A percentile compares a stretch with the other conserved stretches of the same genome.
phyloP scores from a whole-genome alignment of 2,888 invertebrate genomes.

The Machimus rusticus region DNA sequence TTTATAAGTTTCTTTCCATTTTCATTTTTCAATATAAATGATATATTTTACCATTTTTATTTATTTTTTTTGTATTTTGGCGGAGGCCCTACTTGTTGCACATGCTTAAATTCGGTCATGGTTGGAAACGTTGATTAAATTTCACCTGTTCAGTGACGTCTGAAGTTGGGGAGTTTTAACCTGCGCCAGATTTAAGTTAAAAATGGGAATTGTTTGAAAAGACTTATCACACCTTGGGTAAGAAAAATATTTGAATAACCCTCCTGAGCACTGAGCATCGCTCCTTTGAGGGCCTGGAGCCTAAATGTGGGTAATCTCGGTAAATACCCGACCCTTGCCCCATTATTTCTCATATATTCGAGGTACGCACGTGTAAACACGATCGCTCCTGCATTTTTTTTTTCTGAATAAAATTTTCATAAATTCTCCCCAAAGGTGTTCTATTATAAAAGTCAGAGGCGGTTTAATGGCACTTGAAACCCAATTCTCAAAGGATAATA shows the following conservation, averaged over 20 bases:
- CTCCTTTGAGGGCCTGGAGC: not conserved
- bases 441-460: constrained; percentile 3
- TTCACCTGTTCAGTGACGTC: not conserved
- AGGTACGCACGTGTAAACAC: not conserved
- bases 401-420: constrained; percentile 37
- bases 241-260: not conserved
- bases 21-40: too few species aligned
- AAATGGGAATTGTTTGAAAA: not conserved
- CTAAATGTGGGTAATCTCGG: not conserved
- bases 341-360: not conserved
- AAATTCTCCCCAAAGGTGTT: constrained; percentile 24
- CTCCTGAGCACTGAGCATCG: not conserved
- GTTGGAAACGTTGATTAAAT: not conserved
- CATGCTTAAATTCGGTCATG: too few species aligned
- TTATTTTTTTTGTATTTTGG: too few species aligned
- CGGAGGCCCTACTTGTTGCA: too few species aligned
- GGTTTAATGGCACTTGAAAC: constrained; percentile 29
- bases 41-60: too few species aligned
- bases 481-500: constrained; percentile 28
- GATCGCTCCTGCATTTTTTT: not conserved
- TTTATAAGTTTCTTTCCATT: too few species aligned
- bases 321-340: not conserved
- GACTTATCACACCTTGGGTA: not conserved
- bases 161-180: not conserved
- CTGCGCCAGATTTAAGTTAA: not conserved